phyloP scores from a whole-genome alignment of 2,888 invertebrate species.

The Platycnemis pennipes region DNA sequence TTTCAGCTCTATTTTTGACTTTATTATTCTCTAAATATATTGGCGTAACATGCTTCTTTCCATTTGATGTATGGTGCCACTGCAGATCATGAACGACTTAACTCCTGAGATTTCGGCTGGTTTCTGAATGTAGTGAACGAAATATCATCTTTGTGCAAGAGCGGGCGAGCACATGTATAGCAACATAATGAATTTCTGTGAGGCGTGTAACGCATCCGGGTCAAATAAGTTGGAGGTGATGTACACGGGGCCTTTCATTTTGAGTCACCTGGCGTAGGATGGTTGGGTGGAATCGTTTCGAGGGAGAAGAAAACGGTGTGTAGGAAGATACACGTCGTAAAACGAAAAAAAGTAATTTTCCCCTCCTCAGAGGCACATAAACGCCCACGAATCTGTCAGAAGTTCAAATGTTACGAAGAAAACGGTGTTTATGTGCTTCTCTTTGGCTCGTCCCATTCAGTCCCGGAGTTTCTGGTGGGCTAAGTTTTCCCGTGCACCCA shows the following conservation, averaged over 20 bases:
- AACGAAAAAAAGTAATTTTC: neutral
- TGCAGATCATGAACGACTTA: no score
- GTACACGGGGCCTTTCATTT: neutral
- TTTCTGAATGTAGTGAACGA: neutral
- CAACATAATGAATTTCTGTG: neutral
- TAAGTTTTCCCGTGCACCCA: neutral
- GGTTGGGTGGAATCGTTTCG: neutral
- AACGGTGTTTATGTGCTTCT: neutral
- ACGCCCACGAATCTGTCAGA: neutral
- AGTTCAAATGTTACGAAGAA: neutral
- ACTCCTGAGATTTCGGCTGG: no score
- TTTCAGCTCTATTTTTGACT: no score
- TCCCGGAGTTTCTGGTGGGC: neutral
- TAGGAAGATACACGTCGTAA: neutral
- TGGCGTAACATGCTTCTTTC: no score
- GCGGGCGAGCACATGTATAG: neutral
- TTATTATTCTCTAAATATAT: no score
- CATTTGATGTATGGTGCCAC: no score
- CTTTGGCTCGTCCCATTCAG: neutral
- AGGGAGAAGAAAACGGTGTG: neutral
- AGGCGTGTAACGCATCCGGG: neutral
- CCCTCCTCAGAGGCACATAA: neutral
- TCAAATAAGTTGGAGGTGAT: neutral
- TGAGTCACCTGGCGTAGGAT: neutral
- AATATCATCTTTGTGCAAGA: neutral